Conservation (phyloP, 2,113 vertebrate species). For the Calyptommatus sinebrachiatus region DNA sequence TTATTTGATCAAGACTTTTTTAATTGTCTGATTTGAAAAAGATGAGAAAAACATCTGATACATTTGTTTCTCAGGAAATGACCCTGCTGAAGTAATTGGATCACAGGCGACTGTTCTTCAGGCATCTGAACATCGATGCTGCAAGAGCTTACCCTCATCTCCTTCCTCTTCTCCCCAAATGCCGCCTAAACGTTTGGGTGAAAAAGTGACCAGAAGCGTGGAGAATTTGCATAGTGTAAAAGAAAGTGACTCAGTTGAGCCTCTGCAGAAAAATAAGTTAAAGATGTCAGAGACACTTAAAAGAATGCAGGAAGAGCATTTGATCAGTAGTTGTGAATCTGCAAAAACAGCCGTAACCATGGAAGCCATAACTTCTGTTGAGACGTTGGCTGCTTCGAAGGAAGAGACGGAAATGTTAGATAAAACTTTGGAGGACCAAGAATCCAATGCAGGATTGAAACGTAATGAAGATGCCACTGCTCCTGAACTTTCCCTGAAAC, state of each 20-base stretch:
- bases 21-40: background rate
- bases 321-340: constrained; percentile 92
- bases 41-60: constrained; percentile 29
- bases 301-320: constrained; percentile 73
- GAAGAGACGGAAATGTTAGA: constrained; percentile 56
- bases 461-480: constrained; percentile 66
- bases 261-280: constrained; percentile 52
- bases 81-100: constrained; percentile 3
- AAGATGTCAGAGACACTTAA: constrained; percentile 75
- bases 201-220: constrained; percentile 50
- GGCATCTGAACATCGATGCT: constrained; percentile 67
- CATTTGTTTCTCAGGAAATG: constrained; percentile 49
- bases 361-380: constrained; percentile 36
- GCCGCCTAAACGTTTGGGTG: constrained; percentile 40
- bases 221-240: constrained; percentile 55
- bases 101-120: constrained; percentile 42
- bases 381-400: constrained; percentile 48
- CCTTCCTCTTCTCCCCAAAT: constrained; percentile 73
- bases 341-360: constrained; percentile 84
- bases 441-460: constrained; percentile 59
- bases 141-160: constrained; percentile 77
- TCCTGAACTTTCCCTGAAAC: constrained; percentile 72
- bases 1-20: background rate
- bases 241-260: constrained; percentile 29
- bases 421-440: constrained; percentile 69